These are phyloP conservation scores for Epinephelus malabaricus DNA, from an alignment of 2,797 vertebrate species.

Conservation along the genomic window DNA sequence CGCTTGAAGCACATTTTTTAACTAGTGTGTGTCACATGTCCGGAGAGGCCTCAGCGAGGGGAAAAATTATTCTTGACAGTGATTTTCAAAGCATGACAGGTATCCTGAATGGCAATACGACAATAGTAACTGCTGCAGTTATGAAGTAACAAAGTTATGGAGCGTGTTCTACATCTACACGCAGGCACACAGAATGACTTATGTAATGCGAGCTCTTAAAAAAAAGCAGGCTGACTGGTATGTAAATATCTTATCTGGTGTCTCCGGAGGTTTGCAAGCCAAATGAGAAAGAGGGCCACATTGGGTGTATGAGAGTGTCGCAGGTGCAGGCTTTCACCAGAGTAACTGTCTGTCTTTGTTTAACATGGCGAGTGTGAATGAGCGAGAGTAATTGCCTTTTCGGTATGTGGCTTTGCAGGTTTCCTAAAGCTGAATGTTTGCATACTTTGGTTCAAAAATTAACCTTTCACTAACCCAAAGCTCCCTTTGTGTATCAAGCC, in stretches of 20 bases:
- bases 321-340: slow-evolving; percentile 49
- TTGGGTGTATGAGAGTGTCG: slow-evolving; percentile 31
- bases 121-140: slow-evolving; percentile 19
- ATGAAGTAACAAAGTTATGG: slow-evolving; percentile 33
- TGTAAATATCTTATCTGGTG: slow-evolving; percentile 79
- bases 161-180: slow-evolving; percentile 37
- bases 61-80: slow-evolving; percentile 20
- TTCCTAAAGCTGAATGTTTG: slow-evolving; percentile 27
- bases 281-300: slow-evolving; percentile 69
- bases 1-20: slow-evolving; percentile 9
- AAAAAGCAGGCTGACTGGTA: slow-evolving; percentile 60
- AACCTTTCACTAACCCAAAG: slow-evolving; percentile 21
- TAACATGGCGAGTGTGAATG: slow-evolving; percentile 15
- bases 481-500: slow-evolving; percentile 12
- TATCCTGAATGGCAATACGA: slow-evolving; percentile 21
- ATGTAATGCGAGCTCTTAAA: slow-evolving; percentile 62
- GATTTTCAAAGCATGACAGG: slow-evolving; percentile 16
- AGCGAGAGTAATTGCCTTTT: slow-evolving; percentile 14
- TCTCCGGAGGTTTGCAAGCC: slow-evolving; percentile 75
- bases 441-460: slow-evolving; percentile 29
- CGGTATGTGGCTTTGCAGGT: slow-evolving; percentile 60
- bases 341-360: slow-evolving; percentile 57
- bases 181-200: slow-evolving; percentile 55
- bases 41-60: slow-evolving; percentile 4
- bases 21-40: slow-evolving; percentile 3